These are phyloP conservation scores for Leptopilina drosophilae DNA, from an alignment of 2,888 invertebrate genomes.

Conservation along the genomic window DNA sequence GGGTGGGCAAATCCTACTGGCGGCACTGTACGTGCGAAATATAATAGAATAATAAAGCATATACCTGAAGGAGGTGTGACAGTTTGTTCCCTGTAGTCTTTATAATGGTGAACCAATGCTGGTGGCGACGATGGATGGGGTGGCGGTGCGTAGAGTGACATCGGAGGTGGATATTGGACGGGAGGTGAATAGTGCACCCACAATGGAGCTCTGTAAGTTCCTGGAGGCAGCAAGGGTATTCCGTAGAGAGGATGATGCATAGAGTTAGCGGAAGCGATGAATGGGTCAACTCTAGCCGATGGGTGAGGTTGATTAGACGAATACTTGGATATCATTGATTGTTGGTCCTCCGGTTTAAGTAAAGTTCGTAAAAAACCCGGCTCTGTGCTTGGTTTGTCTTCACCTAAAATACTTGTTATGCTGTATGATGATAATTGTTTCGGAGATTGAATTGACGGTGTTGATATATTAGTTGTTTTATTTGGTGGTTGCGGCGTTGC, in stretches of 20 bases:
- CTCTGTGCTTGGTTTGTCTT: constrained; percentile 79
- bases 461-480: constrained; percentile 59
- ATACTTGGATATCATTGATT: constrained; percentile 67
- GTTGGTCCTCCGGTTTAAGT: constrained; percentile 73
- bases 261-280: constrained; percentile 68
- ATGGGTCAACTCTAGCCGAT: constrained; percentile 70
- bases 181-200: constrained; percentile 79
- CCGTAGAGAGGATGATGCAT: constrained; percentile 74
- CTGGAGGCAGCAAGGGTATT: constrained; percentile 75
- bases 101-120: constrained; percentile 72
- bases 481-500: constrained; percentile 68
- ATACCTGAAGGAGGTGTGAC: constrained; percentile 76
- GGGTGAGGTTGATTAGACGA: constrained; percentile 72
- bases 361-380: constrained; percentile 74
- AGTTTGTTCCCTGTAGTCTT: constrained; percentile 76
- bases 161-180: constrained; percentile 76
- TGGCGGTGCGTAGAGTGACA: constrained; percentile 73
- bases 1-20: no score
- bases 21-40: no score
- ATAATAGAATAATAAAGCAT: background rate
- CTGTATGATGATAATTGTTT: constrained; percentile 86
- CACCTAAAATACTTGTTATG: constrained; percentile 89
- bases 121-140: constrained; percentile 70
- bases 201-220: constrained; percentile 77
- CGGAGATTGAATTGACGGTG: constrained; percentile 65